These are phyloP conservation scores for Trachelus tabidus DNA, from an alignment of 2,888 invertebrate species.

Conservation along the genomic window DNA sequence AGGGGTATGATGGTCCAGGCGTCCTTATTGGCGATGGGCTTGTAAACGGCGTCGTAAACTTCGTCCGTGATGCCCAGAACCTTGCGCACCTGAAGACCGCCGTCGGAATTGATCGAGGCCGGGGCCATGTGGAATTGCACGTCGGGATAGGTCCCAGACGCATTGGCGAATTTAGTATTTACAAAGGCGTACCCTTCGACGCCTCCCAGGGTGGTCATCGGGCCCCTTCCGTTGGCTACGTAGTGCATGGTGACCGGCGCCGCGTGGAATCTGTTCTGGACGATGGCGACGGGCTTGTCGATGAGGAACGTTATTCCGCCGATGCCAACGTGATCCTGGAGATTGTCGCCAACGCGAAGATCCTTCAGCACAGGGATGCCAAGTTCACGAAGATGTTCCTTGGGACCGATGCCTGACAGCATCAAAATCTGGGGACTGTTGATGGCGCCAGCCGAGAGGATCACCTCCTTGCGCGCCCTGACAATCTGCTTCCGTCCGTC, in stretches of 20 bases:
- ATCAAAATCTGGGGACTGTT: slow-evolving; percentile 92
- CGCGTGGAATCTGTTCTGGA: slow-evolving; percentile 82
- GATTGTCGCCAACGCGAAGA: slow-evolving; percentile 80
- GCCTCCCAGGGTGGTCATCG: slow-evolving; percentile 89
- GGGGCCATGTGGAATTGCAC: slow-evolving; percentile 95
- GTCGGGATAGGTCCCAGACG: slow-evolving; percentile 84
- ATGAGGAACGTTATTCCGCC: slow-evolving; percentile 84
- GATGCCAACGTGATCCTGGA: slow-evolving; percentile 90
- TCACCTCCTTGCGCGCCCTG: slow-evolving; percentile 83
- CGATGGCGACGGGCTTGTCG: slow-evolving; percentile 85
- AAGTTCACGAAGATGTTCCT: slow-evolving; percentile 75
- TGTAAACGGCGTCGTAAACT: slow-evolving; percentile 82
- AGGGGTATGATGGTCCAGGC: slow-evolving; percentile 89
- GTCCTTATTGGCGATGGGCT: slow-evolving; percentile 82
- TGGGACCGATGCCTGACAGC: slow-evolving; percentile 88
- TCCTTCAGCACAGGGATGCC: slow-evolving; percentile 82
- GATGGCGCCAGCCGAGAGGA: slow-evolving; percentile 90
- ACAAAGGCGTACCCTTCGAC: slow-evolving; percentile 90
- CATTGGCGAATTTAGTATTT: slow-evolving; percentile 85
- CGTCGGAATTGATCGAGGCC: slow-evolving; percentile 86
- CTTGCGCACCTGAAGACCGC: slow-evolving; percentile 79
- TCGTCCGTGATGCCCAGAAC: slow-evolving; percentile 84
- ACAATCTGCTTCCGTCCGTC: slow-evolving; percentile 78
- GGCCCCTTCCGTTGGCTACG: slow-evolving; percentile 81
- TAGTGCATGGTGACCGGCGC: slow-evolving; percentile 85